Percentiles rank a stretch among this genome's conserved stretches.
phyloP scores from a whole-genome alignment of 2,888 invertebrate species.

The Cataglyphis albicans region DNA sequence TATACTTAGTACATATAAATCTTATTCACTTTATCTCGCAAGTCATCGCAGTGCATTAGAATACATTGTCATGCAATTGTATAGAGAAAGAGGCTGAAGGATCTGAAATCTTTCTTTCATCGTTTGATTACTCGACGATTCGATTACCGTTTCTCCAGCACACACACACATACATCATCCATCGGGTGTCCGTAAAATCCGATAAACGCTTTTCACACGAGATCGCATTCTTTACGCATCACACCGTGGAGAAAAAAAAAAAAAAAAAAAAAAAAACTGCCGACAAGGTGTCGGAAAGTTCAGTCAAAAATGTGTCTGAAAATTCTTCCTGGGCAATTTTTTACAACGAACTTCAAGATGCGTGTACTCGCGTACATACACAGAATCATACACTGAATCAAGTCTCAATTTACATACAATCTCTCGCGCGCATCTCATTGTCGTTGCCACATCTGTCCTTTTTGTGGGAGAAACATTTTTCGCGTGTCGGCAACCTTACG shows the following conservation, averaged over 20 bases:
- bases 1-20: constrained; percentile 1
- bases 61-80: background rate
- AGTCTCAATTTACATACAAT: constrained; percentile 48
- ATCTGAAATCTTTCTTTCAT: background rate
- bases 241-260: too few relatives aligned
- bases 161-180: too few relatives aligned
- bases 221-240: too few relatives aligned
- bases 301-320: too few relatives aligned
- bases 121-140: background rate
- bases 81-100: background rate
- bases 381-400: constrained; percentile 4
- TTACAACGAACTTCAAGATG: too few relatives aligned
- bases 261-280: too few relatives aligned
- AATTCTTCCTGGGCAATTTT: too few relatives aligned
- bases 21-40: background rate
- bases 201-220: too few relatives aligned
- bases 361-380: background rate
- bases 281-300: too few relatives aligned
- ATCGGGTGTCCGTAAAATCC: too few relatives aligned
- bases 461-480: constrained; percentile 34
- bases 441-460: constrained; percentile 48
- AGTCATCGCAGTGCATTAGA: background rate
- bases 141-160: background rate
- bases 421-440: constrained; percentile 42
- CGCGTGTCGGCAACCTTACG: constrained; percentile 15